A percentile compares a stretch with the other conserved stretches of the same genome.
These are phyloP conservation scores for Parnassius smintheus DNA, from an alignment of 2,888 invertebrate species.

Conservation along the genomic window DNA sequence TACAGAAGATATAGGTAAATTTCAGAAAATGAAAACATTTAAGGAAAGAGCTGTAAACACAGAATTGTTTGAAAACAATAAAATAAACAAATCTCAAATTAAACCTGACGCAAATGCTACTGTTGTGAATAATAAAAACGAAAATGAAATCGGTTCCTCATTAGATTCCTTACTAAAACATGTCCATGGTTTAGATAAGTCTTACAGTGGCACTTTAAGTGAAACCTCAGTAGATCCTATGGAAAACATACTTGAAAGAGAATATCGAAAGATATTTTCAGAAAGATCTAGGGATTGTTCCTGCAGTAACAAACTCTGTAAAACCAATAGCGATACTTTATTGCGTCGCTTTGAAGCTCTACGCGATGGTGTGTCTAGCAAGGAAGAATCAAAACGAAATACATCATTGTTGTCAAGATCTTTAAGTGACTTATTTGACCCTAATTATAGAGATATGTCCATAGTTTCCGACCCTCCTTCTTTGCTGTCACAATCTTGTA, in stretches of 20 bases:
- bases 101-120: slow-evolving; percentile 21
- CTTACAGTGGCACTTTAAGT: slow-evolving; percentile 47
- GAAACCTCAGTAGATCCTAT: slow-evolving; percentile 46
- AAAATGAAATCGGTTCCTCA: slow-evolving; percentile 44
- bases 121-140: slow-evolving; percentile 29
- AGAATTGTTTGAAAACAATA: slow-evolving; percentile 30
- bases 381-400: slow-evolving; percentile 47
- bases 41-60: slow-evolving; percentile 26
- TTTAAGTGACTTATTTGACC: slow-evolving; percentile 39
- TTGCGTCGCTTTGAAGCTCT: slow-evolving; percentile 60
- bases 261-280: slow-evolving; percentile 57
- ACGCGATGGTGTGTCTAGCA: slow-evolving; percentile 49
- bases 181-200: slow-evolving; percentile 58
- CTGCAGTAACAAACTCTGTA: slow-evolving; percentile 40
- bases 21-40: slow-evolving; percentile 28
- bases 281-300: slow-evolving; percentile 42
- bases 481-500: slow-evolving; percentile 54
- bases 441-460: slow-evolving; percentile 56
- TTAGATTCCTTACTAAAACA: slow-evolving; percentile 64
- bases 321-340: slow-evolving; percentile 51
- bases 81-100: slow-evolving; percentile 28
- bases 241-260: slow-evolving; percentile 63
- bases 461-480: slow-evolving; percentile 64
- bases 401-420: slow-evolving; percentile 29
- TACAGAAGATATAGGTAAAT: slow-evolving; percentile 22